Base-by-base conservation (phyloP, 2,113 vertebrate genomes). In the Dromas ardeola region DNA sequence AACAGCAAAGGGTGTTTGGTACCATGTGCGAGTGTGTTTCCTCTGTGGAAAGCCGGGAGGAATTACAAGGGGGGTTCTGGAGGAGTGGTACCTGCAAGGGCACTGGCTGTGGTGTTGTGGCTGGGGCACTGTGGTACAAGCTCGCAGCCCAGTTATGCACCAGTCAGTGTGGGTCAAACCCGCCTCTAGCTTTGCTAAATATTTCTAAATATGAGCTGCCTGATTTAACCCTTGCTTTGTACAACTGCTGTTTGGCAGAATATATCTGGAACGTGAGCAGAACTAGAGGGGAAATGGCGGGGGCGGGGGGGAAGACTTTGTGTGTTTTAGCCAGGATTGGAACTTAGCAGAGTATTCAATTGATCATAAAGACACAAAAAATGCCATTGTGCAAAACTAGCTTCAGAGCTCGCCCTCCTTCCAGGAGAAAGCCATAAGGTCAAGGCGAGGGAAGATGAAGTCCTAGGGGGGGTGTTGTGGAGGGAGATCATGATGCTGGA, bases 81-180 rank as follows among this genome's bases (percentile, higher is more conserved):
- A 56, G 34, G 15, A 70, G 45, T 0, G 0, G 50, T 52, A 56
- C 34, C 63, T 17, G 27, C 22, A 0, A 1, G 34, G 38, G 22
- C 2, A 2, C 32, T 14, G 6, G 34, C 49, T 78, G 42, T 34
- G 58, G 30, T 4, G 0, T 4, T 55, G 49, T 13, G 6, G 34
- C 49, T 78, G 52, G 30, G 58, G 30, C 6, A 1, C 30, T 50
- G 25, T 4, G 5, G 26, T 29, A 53, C 13, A 16, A 50, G n/a
- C 12, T 56, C 10, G 5, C 11, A 49, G 63, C n/a, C 38, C 3
- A 3, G 9, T 40, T 55, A 45, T 3, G 1, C 25, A 45, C 13
- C 32, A 10, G 11, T 12, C 42, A 2, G 4, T 0, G 5, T 7
- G 40, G 32, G 47, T 58, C 29, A 78, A 66, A 74, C 43, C 22